Evolutionary conservation across 2,113 vertebrate genomes (phyloP).

Genomic region (Onychostoma macrolepis): DNA sequence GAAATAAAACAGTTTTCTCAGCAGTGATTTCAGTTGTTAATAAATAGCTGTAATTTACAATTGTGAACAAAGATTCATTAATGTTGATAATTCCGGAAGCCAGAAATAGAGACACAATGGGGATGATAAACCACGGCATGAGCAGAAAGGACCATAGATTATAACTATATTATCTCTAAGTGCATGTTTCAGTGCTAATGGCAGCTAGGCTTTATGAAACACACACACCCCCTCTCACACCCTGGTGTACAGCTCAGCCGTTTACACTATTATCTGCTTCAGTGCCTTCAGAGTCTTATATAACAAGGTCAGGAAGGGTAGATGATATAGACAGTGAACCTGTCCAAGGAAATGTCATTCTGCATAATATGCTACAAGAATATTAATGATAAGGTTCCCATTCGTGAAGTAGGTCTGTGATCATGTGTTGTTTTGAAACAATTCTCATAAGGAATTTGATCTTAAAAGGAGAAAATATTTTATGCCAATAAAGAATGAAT

Average conservation of each 20-base stretch:
- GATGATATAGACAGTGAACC: no score
- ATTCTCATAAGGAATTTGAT: background rate
- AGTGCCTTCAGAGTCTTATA: background rate
- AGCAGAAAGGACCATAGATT: background rate
- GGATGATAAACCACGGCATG: background rate
- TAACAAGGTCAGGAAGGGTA: conserved; percentile 7
- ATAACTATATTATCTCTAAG: background rate
- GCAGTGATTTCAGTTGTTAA: background rate
- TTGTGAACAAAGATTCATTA: background rate
- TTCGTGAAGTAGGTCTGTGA: background rate
- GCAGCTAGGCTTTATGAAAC: background rate
- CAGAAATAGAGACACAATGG: background rate
- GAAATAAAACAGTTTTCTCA: background rate
- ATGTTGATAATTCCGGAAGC: background rate
- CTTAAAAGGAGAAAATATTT: background rate
- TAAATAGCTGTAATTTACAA: background rate
- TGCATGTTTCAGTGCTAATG: background rate
- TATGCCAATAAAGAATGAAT: background rate
- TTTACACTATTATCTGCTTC: background rate
- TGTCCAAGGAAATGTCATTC: background rate
- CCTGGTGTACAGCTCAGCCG: background rate
- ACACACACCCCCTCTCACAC: background rate
- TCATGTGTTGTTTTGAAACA: background rate
- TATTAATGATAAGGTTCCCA: background rate
- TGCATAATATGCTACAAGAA: background rate